These are phyloP conservation scores for Catagonus wagneri DNA, from an alignment of 2,113 vertebrate genomes.

Conservation along the genomic window DNA sequence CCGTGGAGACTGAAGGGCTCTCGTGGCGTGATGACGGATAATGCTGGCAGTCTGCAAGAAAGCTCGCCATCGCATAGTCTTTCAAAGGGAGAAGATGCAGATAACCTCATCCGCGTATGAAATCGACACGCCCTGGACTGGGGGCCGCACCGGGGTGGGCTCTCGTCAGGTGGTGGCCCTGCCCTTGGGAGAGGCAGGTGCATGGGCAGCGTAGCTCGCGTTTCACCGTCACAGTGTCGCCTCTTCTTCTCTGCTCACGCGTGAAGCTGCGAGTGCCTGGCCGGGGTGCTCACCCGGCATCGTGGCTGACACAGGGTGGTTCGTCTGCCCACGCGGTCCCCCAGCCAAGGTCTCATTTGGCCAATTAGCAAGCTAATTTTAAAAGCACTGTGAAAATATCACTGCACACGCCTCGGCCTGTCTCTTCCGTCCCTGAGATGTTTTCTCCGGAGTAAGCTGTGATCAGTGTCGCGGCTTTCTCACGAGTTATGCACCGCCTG, in stretches of 20 bases:
- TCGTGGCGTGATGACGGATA: accelerated
- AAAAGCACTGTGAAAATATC: neutral
- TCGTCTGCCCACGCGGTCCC: neutral
- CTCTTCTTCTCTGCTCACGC: accelerated
- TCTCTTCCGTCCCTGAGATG: neutral
- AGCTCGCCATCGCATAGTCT: neutral
- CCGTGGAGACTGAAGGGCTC: accelerated
- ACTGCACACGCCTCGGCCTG: accelerated
- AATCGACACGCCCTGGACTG: too few species aligned
- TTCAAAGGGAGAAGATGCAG: too few species aligned
- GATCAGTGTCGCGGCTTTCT: accelerated
- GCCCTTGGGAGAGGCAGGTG: neutral
- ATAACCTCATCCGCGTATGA: accelerated
- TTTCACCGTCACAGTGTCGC: accelerated
- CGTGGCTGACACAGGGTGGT: neutral
- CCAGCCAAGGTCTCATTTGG: neutral
- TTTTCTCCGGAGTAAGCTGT: neutral
- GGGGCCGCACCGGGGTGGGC: neutral
- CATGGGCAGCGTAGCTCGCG: accelerated
- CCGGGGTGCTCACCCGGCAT: accelerated
- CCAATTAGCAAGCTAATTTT: neutral
- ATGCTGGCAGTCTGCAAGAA: neutral
- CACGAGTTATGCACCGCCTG: accelerated
- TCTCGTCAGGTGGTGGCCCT: too few species aligned
- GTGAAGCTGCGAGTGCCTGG: neutral